Base-by-base conservation (phyloP, 1,140 invertebrate genomes). In the Hermatobates lingyangjiaoensis region DNA sequence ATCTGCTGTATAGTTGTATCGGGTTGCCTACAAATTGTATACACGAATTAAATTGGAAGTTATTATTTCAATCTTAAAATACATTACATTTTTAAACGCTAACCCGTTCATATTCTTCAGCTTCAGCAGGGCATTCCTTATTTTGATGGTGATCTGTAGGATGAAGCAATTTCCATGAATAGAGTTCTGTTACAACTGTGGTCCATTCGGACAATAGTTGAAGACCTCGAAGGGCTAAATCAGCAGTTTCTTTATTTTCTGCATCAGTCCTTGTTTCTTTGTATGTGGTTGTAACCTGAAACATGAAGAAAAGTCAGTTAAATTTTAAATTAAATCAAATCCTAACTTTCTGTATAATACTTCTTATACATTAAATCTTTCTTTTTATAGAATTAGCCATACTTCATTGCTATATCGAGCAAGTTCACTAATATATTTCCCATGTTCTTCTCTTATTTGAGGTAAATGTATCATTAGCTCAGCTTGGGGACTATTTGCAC, bases 31-130 rank as follows among this genome's bases (percentile, higher is more conserved):
- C 2, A 53, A 38, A 40, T 18, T 24, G 14, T 12, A 40, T 24
- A 20, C 18, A 5, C 23, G 14, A 20, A 40, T 20, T 20, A 5
- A 18, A 5, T 20, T 1, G 18, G 1, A 18, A 40, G 3, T 40
- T 5, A 46, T 25, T 1, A 46, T 7, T 46, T 10, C 21, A 10
- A 44, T 44, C 21, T 44, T 14, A 44, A n/a, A 44, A 44, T n/a
- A n/a, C 10, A 24, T n/a, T 21, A 24, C 23, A 26, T n/a, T 46
- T 26, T 24, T 5, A 12, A 46, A 26, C 27, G 3, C 34, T 23
- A 63, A 87, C 86, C 67, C 93, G 74, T 73, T 98, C 96, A 68
- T 99, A 99, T 70, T 98, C 93, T 70, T 98, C 95, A n/a, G 94
- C 94, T 64, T 97, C 91, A 20, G 77, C 73, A 0, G 94, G 94